Evolutionary conservation across 2,888 invertebrate species (phyloP).

Genomic region (Euzophera pinguis): DNA sequence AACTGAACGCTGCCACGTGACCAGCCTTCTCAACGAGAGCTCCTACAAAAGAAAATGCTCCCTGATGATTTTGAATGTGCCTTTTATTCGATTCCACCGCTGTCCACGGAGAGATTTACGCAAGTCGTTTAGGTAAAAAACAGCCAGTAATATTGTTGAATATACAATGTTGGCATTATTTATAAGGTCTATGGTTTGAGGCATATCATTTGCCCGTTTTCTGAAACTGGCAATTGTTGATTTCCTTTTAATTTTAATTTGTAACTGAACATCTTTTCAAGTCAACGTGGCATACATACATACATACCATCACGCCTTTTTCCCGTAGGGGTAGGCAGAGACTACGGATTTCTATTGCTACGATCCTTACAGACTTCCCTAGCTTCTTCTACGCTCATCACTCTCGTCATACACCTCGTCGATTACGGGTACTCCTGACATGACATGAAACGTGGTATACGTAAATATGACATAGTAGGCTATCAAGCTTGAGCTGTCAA

Average conservation of each 20-base stretch:
- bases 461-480: too few species aligned
- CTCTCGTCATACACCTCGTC: too few species aligned
- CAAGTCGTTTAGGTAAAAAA: slow-evolving; percentile 14
- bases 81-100: slow-evolving; percentile 15
- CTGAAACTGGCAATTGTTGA: neutral
- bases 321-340: too few species aligned
- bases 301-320: too few species aligned
- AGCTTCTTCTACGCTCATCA: too few species aligned
- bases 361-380: too few species aligned
- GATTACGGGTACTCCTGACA: too few species aligned
- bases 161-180: slow-evolving; percentile 2
- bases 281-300: too few species aligned
- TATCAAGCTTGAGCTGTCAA: too few species aligned
- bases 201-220: neutral
- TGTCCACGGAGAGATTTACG: slow-evolving; percentile 14
- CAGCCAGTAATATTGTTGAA: slow-evolving; percentile 7
- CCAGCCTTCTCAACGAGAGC: slow-evolving; percentile 34
- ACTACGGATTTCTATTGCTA: too few species aligned
- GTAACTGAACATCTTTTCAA: neutral
- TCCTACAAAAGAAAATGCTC: slow-evolving; percentile 26
- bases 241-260: neutral
- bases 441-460: too few species aligned
- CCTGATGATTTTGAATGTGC: slow-evolving; percentile 25
- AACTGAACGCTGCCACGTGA: slow-evolving; percentile 60
- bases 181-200: slow-evolving; percentile 1